Base-by-base conservation (phyloP, 1,140 invertebrate genomes). In the Proales similis region DNA sequence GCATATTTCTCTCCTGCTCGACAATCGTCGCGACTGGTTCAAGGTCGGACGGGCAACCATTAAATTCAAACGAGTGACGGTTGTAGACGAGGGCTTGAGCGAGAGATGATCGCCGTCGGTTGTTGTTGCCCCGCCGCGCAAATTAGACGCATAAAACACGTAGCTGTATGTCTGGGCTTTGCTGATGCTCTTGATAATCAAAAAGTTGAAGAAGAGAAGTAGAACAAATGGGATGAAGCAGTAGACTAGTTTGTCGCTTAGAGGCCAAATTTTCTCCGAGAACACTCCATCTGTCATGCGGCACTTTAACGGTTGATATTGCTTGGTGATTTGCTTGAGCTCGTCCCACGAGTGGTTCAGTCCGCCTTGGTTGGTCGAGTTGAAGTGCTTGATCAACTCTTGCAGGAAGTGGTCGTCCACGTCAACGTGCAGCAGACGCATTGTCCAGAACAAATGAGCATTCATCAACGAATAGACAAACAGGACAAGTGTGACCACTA, bases 391-490 rank as follows among this genome's bases (percentile, higher is more conserved):
- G n/a, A n/a, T n/a, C n/a, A 22, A 51, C 22, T 4, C n/a, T 19
- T 33, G n/a, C n/a, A 32, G 36, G 4, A 4, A 51, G n/a, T 17
- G 4, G 4, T 39, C 22, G 19, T 57, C 51, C 19, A 57, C 5
- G 22, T 36, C 33, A 14, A 39, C 36, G n/a, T n/a, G n/a, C n/a
- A n/a, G n/a, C n/a, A 57, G n/a, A 26, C 30, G 39, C 51, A 57
- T 57, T 14, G 14, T 57, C 51, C 51, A 57, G 17, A 57, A 57
- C 45, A 57, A 39, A 57, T 57, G 51, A 6, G 32, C 4, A 57
- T 57, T 57, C 12, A 57, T 4, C 26, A 24, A 2, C 30, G 36
- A 57, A 57, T 39, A 57, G 20, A 57, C n/a, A 9, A 57, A 39
- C 0, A 57, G 17, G 3, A 57, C 14, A 12, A 39, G 30, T 0